Evolutionary conservation across 2,797 vertebrate species (phyloP).

Genomic region (Emydoidea blandingii): DNA sequence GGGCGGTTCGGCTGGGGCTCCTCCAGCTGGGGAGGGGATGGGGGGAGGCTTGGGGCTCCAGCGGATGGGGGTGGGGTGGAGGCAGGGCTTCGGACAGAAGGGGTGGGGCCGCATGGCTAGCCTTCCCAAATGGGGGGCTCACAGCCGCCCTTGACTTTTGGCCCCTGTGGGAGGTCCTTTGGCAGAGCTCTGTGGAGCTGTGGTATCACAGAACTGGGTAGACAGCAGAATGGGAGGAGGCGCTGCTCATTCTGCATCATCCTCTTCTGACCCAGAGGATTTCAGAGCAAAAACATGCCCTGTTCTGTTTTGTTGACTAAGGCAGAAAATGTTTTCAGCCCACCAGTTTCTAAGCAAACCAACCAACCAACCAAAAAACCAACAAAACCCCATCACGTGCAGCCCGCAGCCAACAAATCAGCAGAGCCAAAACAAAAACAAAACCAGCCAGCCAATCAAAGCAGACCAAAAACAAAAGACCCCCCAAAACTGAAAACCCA

Average conservation of each 20-base stretch:
- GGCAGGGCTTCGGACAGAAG: no score
- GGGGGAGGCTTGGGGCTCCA: no score
- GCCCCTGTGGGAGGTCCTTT: background rate
- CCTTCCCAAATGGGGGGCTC: no score
- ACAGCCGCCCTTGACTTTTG: background rate
- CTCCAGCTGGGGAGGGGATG: no score
- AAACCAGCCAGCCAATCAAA: background rate
- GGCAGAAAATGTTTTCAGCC: background rate
- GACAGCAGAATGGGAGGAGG: accelerated
- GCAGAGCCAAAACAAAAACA: background rate
- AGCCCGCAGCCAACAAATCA: background rate
- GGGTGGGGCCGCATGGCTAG: no score
- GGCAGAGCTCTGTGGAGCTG: background rate
- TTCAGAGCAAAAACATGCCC: background rate
- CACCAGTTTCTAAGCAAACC: background rate
- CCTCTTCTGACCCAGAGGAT: background rate
- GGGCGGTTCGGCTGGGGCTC: no score
- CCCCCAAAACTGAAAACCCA: background rate
- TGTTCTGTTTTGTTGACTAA: background rate
- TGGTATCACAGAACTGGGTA: background rate
- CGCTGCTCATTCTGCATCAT: background rate
- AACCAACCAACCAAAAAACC: background rate
- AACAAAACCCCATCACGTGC: background rate
- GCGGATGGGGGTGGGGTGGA: no score
- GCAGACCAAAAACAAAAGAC: background rate